Evolutionary conservation across 2,113 vertebrate species (phyloP), one percentile per base, ranked within the genome.

Genomic region (Planiliza haematocheilus): DNA sequence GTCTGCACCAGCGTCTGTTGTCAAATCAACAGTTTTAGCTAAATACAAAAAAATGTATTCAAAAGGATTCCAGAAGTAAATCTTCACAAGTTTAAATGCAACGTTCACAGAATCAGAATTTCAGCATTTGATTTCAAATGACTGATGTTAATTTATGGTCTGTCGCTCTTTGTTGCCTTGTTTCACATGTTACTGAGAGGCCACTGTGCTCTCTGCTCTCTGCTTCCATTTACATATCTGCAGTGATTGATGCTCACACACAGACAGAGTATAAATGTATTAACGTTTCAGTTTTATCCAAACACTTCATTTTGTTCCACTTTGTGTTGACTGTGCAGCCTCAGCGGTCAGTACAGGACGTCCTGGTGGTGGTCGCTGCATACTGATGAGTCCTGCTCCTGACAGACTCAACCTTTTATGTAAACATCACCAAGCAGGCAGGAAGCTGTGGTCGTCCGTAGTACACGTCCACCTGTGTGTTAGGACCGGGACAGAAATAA

Each of bases 101-200:
- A 30, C 24, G 24, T 30, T 30, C 24, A 30, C 2, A 30, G 24
- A 5, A 30, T 30, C 24, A 5, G 2, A 30, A 30, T 30, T 30
- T 30, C 24, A 30, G 24, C 24, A 3, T 30, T 30, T 5, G 3
- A 30, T 30, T 5, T 30, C 3, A 30, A 30, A 30, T 30, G 24
- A 10, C 61, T 16, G 0, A n/a, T n/a, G n/a, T n/a, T n/a, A n/a
- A n/a, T n/a, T n/a, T n/a, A n/a, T n/a, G n/a, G n/a, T n/a, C n/a
- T n/a, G n/a, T n/a, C n/a, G n/a, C n/a, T n/a, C n/a, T n/a, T n/a
- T n/a, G n/a, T n/a, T n/a, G n/a, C n/a, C n/a, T n/a, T n/a, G n/a
- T 43, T 21, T 61, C 21, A 12, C 12, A 39, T 17, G 69, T 52
- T 52, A 24, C 46, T 71, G 48, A 71, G 46, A 60, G 50, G 51